Conservation (phyloP, 2,113 vertebrate species). For the Dromaius novaehollandiae region DNA sequence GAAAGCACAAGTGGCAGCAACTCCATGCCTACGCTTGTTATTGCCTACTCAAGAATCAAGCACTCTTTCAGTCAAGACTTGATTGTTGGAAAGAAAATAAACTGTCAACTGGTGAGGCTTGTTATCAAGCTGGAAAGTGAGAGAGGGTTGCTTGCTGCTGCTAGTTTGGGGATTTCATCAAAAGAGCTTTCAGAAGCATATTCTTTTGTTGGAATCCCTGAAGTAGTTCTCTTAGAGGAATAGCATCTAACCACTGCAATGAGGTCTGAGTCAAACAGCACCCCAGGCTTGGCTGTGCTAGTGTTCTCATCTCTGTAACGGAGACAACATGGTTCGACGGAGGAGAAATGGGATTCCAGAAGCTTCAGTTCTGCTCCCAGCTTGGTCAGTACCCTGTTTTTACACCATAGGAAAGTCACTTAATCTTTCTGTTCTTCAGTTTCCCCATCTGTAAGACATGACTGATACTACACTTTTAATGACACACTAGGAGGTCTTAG, state of each 20-base stretch:
- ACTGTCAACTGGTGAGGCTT: slow-evolving; percentile 54
- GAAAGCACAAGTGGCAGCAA: slow-evolving; percentile 62
- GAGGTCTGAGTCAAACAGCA: not conserved
- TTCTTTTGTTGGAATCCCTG: not conserved
- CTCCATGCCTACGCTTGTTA: slow-evolving; percentile 65
- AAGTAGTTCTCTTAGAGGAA: not conserved
- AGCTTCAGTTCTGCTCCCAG: not conserved
- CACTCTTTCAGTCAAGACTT: slow-evolving; percentile 59
- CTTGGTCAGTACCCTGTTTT: not conserved
- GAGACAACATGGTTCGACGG: not conserved
- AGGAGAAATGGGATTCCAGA: not conserved
- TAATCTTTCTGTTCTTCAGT: not conserved
- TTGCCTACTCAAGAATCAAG: slow-evolving; percentile 67
- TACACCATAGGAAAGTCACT: not conserved
- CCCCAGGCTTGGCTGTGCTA: not conserved
- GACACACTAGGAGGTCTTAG: not conserved
- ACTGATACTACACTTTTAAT: not conserved
- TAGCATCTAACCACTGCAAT: not conserved
- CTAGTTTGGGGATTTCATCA: slow-evolving; percentile 31
- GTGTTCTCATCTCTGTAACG: not conserved
- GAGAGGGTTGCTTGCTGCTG: slow-evolving; percentile 36
- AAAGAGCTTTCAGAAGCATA: slow-evolving; percentile 1
- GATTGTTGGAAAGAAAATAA: slow-evolving; percentile 66
- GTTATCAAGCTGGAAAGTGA: slow-evolving; percentile 55
- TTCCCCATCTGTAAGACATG: not conserved